Conservation (phyloP, 35 echinoderm and acorn worm species). For the Lytechinus variegatus region DNA sequence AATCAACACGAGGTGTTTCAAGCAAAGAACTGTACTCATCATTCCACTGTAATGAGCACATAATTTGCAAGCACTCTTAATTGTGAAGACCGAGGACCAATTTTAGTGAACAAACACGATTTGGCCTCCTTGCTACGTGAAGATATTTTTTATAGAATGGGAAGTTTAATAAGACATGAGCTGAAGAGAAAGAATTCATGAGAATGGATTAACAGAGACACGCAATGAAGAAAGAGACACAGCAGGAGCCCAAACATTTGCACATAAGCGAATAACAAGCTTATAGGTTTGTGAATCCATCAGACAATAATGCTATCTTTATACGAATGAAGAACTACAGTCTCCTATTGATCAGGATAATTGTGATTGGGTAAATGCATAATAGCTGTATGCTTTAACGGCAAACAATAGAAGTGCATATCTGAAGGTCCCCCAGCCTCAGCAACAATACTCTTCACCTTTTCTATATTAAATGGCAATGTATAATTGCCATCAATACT, state of each 20-base stretch:
- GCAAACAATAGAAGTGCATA: neutral
- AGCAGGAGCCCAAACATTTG: neutral
- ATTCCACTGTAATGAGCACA: neutral
- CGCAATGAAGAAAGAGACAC: neutral
- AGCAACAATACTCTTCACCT: neutral
- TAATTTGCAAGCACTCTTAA: neutral
- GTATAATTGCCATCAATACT: neutral
- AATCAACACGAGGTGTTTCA: neutral
- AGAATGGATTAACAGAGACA: neutral
- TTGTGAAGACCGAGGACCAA: neutral
- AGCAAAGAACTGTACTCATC: neutral
- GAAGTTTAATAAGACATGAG: no score
- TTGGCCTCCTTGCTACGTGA: neutral
- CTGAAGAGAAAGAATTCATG: neutral
- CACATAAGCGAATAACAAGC: neutral
- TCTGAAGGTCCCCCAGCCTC: neutral
- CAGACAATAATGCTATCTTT: neutral
- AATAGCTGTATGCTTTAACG: neutral
- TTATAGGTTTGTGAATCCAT: neutral
- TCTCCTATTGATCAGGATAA: slow-evolving; percentile 3
- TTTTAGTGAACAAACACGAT: neutral
- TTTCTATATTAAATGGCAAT: neutral
- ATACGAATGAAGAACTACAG: neutral
- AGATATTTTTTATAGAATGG: neutral
- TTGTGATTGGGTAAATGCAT: neutral